Conservation (phyloP, 2,113 vertebrate genomes). For the Ochotona princeps region DNA sequence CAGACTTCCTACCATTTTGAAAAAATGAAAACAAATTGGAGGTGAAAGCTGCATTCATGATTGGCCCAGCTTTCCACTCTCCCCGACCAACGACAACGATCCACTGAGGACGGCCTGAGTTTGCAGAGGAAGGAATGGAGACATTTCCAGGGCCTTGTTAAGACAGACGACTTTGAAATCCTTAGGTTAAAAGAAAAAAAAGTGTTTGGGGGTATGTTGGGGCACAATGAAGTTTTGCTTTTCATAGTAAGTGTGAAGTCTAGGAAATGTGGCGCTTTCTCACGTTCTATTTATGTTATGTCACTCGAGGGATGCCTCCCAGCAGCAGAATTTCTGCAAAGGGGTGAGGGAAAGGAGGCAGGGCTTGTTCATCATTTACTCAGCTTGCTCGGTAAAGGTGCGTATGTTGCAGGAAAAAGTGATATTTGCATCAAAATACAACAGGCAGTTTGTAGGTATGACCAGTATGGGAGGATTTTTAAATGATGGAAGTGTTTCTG, state of each 20-base stretch:
- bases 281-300: slow-evolving; percentile 75
- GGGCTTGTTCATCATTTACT: background rate
- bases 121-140: background rate
- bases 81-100: background rate
- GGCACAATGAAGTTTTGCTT: slow-evolving; percentile 76
- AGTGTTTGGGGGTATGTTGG: slow-evolving; percentile 38
- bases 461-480: slow-evolving; percentile 49
- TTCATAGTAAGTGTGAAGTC: slow-evolving; percentile 77
- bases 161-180: slow-evolving; percentile 13
- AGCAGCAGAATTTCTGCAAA: slow-evolving; percentile 47
- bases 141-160: background rate
- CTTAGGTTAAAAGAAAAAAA: slow-evolving; percentile 31
- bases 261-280: slow-evolving; percentile 74
- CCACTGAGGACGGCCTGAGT: background rate
- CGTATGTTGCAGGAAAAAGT: slow-evolving; percentile 65
- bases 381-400: slow-evolving; percentile 57
- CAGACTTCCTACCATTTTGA: slow-evolving; percentile 55
- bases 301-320: slow-evolving; percentile 53
- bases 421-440: background rate
- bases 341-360: background rate
- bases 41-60: slow-evolving; percentile 41
- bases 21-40: slow-evolving; percentile 50
- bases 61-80: background rate
- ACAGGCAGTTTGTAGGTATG: slow-evolving; percentile 69
- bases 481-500: slow-evolving; percentile 68